These are phyloP conservation scores for Xerus rutilus DNA, from an alignment of 2,797 vertebrate genomes.

Conservation along the genomic window DNA sequence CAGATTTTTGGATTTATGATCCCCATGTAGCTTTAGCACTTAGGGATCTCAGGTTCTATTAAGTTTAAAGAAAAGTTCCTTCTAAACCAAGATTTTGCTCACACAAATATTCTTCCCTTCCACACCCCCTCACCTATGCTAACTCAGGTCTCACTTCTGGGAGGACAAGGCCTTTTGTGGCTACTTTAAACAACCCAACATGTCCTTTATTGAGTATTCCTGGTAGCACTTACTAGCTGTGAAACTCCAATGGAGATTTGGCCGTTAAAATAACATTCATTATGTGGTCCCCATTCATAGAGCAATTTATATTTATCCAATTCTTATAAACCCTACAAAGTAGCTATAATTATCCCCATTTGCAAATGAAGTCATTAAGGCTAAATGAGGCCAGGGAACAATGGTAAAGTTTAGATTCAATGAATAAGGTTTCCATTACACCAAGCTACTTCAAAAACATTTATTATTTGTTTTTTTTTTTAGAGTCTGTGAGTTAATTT, in stretches of 20 bases:
- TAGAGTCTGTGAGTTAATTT: constrained; percentile 1
- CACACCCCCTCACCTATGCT: neutral
- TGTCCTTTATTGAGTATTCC: neutral
- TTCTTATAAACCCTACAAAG: neutral
- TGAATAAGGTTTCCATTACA: neutral
- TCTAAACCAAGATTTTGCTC: neutral
- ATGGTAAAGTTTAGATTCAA: neutral
- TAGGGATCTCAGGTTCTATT: neutral
- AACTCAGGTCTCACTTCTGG: neutral
- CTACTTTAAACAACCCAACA: neutral
- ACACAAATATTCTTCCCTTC: neutral
- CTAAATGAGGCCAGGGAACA: neutral
- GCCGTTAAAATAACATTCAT: neutral
- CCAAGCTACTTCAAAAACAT: neutral
- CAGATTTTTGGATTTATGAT: neutral
- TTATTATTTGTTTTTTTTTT: constrained; percentile 52
- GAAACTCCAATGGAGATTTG: neutral
- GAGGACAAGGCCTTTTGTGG: neutral
- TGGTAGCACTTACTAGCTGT: neutral
- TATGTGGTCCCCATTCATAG: neutral
- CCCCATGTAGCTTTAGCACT: neutral
- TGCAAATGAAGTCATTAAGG: neutral
- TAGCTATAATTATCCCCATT: neutral
- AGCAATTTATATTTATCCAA: neutral
- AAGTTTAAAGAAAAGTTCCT: neutral